These are phyloP conservation scores for Cyclina sinensis DNA, from an alignment of 1,140 invertebrate species.

Conservation along the genomic window DNA sequence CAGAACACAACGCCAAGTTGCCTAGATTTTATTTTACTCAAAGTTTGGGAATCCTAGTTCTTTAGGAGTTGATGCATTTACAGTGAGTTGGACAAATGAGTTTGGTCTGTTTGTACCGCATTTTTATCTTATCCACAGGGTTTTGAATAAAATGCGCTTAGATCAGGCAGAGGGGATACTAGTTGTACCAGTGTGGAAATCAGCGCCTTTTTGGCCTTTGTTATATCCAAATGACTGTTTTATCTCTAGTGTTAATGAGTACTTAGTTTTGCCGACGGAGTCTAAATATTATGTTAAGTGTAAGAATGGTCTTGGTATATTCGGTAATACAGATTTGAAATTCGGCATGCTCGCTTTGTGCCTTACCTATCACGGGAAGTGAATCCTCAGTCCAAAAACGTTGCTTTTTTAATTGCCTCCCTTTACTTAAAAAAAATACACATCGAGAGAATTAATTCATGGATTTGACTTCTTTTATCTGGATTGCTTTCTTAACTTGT, in stretches of 20 bases:
- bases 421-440: too few relatives aligned
- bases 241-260: background rate
- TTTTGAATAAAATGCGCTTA: slow-evolving; percentile 8
- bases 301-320: slow-evolving; percentile 7
- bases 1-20: slow-evolving; percentile 36
- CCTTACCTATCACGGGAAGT: too few relatives aligned
- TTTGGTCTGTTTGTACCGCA: slow-evolving; percentile 55
- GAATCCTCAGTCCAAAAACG: background rate
- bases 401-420: background rate
- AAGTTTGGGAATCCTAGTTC: slow-evolving; percentile 18
- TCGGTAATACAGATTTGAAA: slow-evolving; percentile 16
- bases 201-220: slow-evolving; percentile 45
- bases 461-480: too few relatives aligned
- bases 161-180: background rate
- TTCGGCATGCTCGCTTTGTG: slow-evolving; percentile 14
- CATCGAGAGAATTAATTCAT: too few relatives aligned
- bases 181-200: slow-evolving; percentile 34
- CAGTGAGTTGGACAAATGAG: background rate
- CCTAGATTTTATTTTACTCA: slow-evolving; percentile 53
- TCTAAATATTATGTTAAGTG: slow-evolving; percentile 14
- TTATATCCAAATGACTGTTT: background rate
- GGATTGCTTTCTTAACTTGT: too few relatives aligned
- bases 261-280: background rate
- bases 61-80: slow-evolving; percentile 41
- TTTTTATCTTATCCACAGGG: background rate